Evolutionary conservation across 2,888 invertebrate species (phyloP), one percentile per base, ranked within the genome.

Genomic region (Drosophila suboccidentalis): DNA sequence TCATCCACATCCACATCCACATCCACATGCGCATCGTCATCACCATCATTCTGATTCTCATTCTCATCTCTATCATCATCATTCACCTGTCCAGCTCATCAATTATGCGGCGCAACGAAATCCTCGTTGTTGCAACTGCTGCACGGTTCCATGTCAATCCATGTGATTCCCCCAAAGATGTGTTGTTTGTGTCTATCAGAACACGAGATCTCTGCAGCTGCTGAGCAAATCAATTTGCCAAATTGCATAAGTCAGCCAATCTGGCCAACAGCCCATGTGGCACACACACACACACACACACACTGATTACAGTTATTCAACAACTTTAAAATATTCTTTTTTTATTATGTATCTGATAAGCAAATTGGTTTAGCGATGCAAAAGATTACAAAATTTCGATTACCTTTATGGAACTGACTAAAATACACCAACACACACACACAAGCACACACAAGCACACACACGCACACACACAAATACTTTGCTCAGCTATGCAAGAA

Each of bases 101-200:
- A 79, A 69, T 77, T 77, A 77, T 79, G 78, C 77, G 72, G 11
- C 62, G 49, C 71, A 65, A 60, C 69, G 60, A 55, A 62, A 62
- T 67, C 39, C 58, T 62, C 59, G 50, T 63, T 59, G 71, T 60
- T 70, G 61, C 62, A 58, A 26, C 29, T 36, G 50, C 39, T 47
- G 49, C 62, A 44, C 19, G 44, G 54, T 59, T 50, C 53, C 38
- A 59, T 49, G 51, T 36, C 13, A 51, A 34, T 43, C 51, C 29
- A 8, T 29, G 29, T 29, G 29, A 29, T 8, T 29, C 29, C 29
- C 36, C 44, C n/a, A 15, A 36, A 61, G 34, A 36, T 43, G 22
- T 32, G 32, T 39, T 58, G 57, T 55, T 57, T 64, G 17, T 38
- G 43, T 44, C 13, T 39, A 13, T 32, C 5, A 13, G 9, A 10